Evolutionary conservation across 1,140 invertebrate species (phyloP).

Genomic region (Delia radicum): DNA sequence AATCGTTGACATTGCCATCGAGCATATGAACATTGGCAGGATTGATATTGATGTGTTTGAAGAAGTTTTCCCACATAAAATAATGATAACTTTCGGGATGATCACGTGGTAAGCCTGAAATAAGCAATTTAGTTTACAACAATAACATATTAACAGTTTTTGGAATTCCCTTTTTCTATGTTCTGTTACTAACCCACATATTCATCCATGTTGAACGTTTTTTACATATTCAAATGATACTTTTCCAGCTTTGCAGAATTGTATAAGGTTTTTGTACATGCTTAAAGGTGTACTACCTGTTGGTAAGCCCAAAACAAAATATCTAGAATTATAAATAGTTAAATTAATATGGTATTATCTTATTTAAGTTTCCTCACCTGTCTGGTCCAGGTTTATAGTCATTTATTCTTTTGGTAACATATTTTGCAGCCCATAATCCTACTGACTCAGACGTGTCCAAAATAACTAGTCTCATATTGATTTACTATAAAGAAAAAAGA

Average conservation of each 20-base stretch:
- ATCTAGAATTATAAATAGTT: constrained; percentile 34
- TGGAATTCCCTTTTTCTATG: not conserved
- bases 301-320: constrained; percentile 92
- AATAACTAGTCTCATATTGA: constrained; percentile 89
- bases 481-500: constrained; percentile 12
- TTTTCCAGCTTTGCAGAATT: constrained; percentile 85
- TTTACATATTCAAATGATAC: constrained; percentile 98
- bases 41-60: constrained; percentile 97
- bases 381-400: constrained; percentile 85
- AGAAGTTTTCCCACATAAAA: constrained; percentile 99
- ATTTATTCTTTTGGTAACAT: constrained; percentile 90
- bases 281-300: constrained; percentile 96
- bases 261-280: constrained; percentile 93
- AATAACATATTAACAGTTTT: not conserved
- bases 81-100: constrained; percentile 98
- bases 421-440: constrained; percentile 92
- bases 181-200: constrained; percentile 78
- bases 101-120: constrained; percentile 78
- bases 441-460: constrained; percentile 81
- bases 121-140: not conserved
- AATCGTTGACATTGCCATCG: constrained; percentile 90
- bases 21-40: constrained; percentile 92
- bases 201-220: constrained; percentile 99
- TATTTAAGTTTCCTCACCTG: too few relatives aligned
- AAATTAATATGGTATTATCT: not conserved